Evolutionary conservation across 2,888 invertebrate genomes (phyloP), one percentile per base, ranked within the genome.

Genomic region (Glaucopsyche alexis): DNA sequence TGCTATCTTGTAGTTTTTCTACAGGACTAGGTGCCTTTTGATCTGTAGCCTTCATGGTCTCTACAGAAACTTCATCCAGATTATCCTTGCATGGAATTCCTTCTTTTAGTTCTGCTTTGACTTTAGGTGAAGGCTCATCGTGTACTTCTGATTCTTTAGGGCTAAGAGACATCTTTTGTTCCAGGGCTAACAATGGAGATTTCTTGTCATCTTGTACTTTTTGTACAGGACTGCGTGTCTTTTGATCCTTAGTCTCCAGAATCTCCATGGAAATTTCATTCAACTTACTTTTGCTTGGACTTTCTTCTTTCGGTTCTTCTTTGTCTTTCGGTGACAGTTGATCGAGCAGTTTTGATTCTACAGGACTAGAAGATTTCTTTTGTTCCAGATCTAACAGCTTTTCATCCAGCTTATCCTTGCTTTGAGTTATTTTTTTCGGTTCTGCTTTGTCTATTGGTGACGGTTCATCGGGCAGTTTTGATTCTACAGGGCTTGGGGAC

Each of bases 341-440:
- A 40, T 65, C 65, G 1, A 14, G 14, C 14, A 2, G n/a, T n/a
- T 65, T 65, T 13, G 5, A 19, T 29, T 74, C 72, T 7, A 50
- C 47, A 9, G 75, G 74, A 38, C 73, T 77, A 1, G 76, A 71
- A 42, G 7, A 74, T 13, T 73, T 76, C 13, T 74, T 47, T 60
- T 52, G 14, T 0, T 14, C 8, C n/a, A 40, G 9, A 4, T 19
- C 38, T 7, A 13, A 71, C n/a, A n/a, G n/a, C n/a, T 52, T 29
- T 29, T 29, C 29, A 29, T 29, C 29, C 4, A 29, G 1, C 1
- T 29, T 29, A 29, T 29, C 29, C 1, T 29, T 29, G 29, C 4
- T 1, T 1, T 2, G 3, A 29, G 3, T 29, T 29, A 3, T 4
- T 29, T 29, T 29, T 29, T 29, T 2, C 29, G 29, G 29, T 29